A percentile compares a stretch with the other conserved stretches of the same genome.
Evolutionary conservation across 2,888 invertebrate genomes (phyloP).

Genomic region (Agrochola circellaris): DNA sequence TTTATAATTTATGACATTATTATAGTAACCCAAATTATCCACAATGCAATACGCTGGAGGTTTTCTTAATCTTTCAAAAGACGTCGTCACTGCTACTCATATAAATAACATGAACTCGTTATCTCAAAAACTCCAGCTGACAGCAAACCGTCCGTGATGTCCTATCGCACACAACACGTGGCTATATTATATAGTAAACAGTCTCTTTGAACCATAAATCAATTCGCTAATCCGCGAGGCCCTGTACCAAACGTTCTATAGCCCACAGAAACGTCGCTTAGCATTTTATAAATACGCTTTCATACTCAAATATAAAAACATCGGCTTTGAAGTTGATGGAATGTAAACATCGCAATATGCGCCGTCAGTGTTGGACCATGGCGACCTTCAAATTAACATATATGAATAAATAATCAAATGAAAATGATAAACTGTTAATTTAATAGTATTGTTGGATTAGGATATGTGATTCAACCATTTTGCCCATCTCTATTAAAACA

Average conservation of each 20-base stretch:
- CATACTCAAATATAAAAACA: constrained; percentile 32
- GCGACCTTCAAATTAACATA: neutral
- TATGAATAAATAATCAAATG: constrained; percentile 4
- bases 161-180: too few species aligned
- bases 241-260: neutral
- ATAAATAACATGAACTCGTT: neutral
- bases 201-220: constrained; percentile 5
- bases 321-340: constrained; percentile 56
- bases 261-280: constrained; percentile 6
- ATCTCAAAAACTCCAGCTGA: neutral
- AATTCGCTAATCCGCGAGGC: constrained; percentile 14
- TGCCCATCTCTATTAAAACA: neutral
- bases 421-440: constrained; percentile 18
- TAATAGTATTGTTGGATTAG: neutral
- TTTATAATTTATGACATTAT: too few species aligned
- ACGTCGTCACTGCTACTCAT: neutral
- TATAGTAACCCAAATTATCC: too few species aligned
- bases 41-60: too few species aligned
- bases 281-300: constrained; percentile 36
- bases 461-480: neutral
- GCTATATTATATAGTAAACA: neutral
- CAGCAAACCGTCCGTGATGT: neutral
- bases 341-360: constrained; percentile 32
- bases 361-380: neutral
- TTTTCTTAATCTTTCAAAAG: neutral